Evolutionary conservation across 1,140 invertebrate species (phyloP).

Genomic region (Camponotus pennsylvanicus): DNA sequence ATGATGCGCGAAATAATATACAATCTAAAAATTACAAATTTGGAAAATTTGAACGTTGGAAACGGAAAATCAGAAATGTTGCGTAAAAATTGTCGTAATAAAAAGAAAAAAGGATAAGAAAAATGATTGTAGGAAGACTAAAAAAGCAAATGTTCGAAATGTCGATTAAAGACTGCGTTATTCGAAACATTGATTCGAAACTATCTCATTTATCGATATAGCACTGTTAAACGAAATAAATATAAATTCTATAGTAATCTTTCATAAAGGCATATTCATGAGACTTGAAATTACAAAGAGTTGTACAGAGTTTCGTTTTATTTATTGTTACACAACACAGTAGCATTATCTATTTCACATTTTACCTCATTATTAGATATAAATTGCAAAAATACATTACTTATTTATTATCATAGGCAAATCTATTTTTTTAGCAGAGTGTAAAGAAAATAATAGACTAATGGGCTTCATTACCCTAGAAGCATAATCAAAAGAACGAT

Average conservation of each 20-base stretch:
- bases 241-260: not conserved
- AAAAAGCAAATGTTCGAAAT: conserved; percentile 10
- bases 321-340: too few species aligned
- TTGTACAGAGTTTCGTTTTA: not conserved
- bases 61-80: not conserved
- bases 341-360: not conserved
- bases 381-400: too few species aligned
- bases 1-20: not conserved
- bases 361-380: too few species aligned
- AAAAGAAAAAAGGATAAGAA: not conserved
- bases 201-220: conserved; percentile 52
- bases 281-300: not conserved
- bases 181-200: conserved; percentile 10
- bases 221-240: conserved; percentile 8
- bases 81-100: not conserved
- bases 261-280: not conserved
- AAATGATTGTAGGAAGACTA: not conserved
- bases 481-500: not conserved
- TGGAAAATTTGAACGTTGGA: too few species aligned
- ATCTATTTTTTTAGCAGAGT: not conserved
- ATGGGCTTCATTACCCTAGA: not conserved
- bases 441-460: not conserved
- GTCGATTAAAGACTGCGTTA: conserved; percentile 17
- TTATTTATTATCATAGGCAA: not conserved
- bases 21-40: not conserved